phyloP scores from a whole-genome alignment of 1,140 invertebrate genomes.

The Oncopeltus fasciatus region DNA sequence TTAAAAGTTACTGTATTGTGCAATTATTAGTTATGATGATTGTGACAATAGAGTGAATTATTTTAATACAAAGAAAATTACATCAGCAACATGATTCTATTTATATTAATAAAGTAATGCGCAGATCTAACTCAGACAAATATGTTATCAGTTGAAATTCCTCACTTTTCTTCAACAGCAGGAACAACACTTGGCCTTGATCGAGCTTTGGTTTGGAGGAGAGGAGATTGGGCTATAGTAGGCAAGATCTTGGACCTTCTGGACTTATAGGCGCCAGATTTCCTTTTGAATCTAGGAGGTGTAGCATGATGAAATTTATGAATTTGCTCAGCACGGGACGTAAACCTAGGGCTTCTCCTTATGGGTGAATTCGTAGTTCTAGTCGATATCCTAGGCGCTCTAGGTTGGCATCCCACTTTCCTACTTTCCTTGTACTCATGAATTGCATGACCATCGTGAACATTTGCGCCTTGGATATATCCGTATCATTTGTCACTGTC shows the following conservation, averaged over 20 bases:
- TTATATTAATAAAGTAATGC: no score
- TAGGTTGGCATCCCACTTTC: not conserved
- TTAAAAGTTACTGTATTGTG: no score
- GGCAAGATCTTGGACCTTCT: not conserved
- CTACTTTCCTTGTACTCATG: no score
- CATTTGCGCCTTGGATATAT: no score
- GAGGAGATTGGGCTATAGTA: not conserved
- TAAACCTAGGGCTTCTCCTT: not conserved
- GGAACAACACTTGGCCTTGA: not conserved
- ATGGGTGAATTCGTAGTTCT: not conserved
- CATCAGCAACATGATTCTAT: no score
- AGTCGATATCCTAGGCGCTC: not conserved
- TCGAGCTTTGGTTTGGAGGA: not conserved
- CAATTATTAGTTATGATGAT: no score
- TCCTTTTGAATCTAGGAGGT: not conserved
- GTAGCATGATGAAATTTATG: constrained; percentile 3
- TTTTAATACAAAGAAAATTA: no score
- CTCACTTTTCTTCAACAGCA: not conserved
- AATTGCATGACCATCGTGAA: no score
- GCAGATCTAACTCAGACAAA: no score
- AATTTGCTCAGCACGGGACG: not conserved
- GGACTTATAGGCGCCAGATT: not conserved
- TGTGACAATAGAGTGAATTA: no score
- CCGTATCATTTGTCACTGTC: no score
- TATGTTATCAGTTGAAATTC: no score